A percentile compares a stretch with the other conserved stretches of the same genome.
These are phyloP conservation scores for Zaprionus ornatus DNA, from an alignment of 1,140 invertebrate genomes.

Conservation along the genomic window DNA sequence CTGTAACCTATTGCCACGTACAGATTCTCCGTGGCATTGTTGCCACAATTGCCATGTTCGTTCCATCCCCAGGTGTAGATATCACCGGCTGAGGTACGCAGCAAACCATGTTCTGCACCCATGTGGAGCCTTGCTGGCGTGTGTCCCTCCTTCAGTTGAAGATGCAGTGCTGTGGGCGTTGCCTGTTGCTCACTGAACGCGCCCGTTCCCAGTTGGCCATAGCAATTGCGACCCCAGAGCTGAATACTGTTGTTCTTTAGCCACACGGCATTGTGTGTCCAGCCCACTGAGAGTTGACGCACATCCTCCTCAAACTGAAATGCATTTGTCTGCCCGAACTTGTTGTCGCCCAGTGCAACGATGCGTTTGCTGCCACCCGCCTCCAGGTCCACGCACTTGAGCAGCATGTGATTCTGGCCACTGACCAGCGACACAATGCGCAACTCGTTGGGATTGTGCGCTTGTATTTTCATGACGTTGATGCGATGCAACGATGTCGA, in stretches of 20 bases:
- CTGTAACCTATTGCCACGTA: slow-evolving; percentile 28
- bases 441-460: slow-evolving; percentile 61
- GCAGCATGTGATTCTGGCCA: slow-evolving; percentile 90
- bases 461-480: slow-evolving; percentile 68
- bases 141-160: slow-evolving; percentile 50
- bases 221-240: slow-evolving; percentile 92
- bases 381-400: slow-evolving; percentile 83
- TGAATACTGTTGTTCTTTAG: slow-evolving; percentile 86
- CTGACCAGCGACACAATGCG: slow-evolving; percentile 84
- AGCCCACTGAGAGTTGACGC: slow-evolving; percentile 87
- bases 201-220: slow-evolving; percentile 88
- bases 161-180: slow-evolving; percentile 48
- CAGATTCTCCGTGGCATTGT: slow-evolving; percentile 87
- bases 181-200: slow-evolving; percentile 56
- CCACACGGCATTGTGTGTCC: slow-evolving; percentile 89
- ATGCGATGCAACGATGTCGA: slow-evolving; percentile 68
- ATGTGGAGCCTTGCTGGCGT: slow-evolving; percentile 85
- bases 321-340: slow-evolving; percentile 86
- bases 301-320: slow-evolving; percentile 82
- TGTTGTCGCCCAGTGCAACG: slow-evolving; percentile 90
- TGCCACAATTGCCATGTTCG: slow-evolving; percentile 94
- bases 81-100: slow-evolving; percentile 84
- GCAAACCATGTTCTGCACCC: slow-evolving; percentile 92
- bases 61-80: slow-evolving; percentile 95
- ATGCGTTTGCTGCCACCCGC: slow-evolving; percentile 73